Evolutionary conservation across 2,113 vertebrate species (phyloP), one percentile per base, ranked within the genome.

Genomic region (Buteo buteo): DNA sequence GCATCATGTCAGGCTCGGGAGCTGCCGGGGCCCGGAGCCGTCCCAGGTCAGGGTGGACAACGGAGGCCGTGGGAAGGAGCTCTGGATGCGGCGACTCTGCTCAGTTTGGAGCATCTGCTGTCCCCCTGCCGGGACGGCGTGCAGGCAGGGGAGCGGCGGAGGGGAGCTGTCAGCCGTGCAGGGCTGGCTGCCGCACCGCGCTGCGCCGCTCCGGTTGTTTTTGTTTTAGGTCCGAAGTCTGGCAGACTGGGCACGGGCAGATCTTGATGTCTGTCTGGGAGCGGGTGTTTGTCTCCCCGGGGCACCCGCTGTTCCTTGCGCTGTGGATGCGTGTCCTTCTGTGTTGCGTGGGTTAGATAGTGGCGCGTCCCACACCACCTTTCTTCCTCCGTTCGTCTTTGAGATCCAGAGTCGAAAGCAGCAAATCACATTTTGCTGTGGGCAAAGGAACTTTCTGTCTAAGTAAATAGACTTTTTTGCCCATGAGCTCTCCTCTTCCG

Each of bases 71-170:
- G 96, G 90, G 96, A 88, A 90, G 82, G 73, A 82, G 92, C 81
- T 45, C 24, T 16, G 87, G 44, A 19, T 26, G 54, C 1, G 0
- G 78, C 0, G 10, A 2, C 72, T 31, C 18, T 15, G 29, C 45
- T 42, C 4, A 1, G 9, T 26, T 11, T 31, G 84, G 55, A 67
- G 59, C 36, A 4, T 18, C 38, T 19, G 57, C 87, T 0, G 1
- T 7, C 7, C 65, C 16, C 69, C 42, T 0, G 1, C n/a, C 2
- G 8, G 77, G 50, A 15, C 1, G 1, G 25, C 4, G 26, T 2
- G 21, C 25, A 5, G 90, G 73, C 70, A 88, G 70, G 11, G 42
- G 34, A 5, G 54, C 13, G 9, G 54, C 29, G 11, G 50, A 32
- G 29, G 71, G 31, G 54, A 50, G 66, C 25, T 1, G 11, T n/a